A percentile compares a stretch with the other conserved stretches of the same genome.
Evolutionary conservation across 2,797 vertebrate genomes (phyloP).

Genomic region (Tauraco hartlaubi): DNA sequence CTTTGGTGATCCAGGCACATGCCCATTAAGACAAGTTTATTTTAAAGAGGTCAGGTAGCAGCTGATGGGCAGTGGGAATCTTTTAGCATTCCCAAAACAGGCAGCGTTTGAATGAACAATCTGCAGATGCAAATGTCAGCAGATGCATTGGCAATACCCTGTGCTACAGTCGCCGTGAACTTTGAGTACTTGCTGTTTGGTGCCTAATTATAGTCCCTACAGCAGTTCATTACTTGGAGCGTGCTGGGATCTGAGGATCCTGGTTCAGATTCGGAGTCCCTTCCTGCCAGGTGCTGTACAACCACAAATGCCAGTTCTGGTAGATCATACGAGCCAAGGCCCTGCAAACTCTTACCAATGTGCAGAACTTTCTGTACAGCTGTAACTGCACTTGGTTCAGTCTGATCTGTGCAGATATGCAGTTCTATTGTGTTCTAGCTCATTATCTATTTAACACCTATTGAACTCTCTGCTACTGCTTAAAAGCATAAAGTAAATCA

Average conservation of each 20-base stretch:
- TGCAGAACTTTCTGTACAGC: background rate
- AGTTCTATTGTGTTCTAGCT: background rate
- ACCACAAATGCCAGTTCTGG: background rate
- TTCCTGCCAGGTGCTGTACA: background rate
- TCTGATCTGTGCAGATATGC: background rate
- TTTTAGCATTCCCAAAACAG: conserved; percentile 32
- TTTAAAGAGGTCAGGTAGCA: conserved; percentile 46
- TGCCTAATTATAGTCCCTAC: background rate
- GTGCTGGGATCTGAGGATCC: background rate
- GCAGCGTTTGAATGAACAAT: background rate
- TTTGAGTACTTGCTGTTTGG: background rate
- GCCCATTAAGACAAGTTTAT: conserved; percentile 12
- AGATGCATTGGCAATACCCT: background rate
- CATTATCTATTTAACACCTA: conserved; percentile 25
- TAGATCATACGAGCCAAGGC: background rate
- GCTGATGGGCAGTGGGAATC: conserved; percentile 2
- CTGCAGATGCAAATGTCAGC: background rate
- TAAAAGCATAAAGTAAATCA: conserved; percentile 37
- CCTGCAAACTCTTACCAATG: background rate
- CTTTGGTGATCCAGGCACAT: conserved; percentile 28
- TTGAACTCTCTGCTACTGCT: conserved; percentile 1
- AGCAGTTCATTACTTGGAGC: background rate
- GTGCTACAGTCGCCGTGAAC: background rate
- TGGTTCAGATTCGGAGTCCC: background rate
- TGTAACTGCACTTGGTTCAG: background rate